phyloP scores from a whole-genome alignment of 1,140 invertebrate species.

The Hetaerina americana region DNA sequence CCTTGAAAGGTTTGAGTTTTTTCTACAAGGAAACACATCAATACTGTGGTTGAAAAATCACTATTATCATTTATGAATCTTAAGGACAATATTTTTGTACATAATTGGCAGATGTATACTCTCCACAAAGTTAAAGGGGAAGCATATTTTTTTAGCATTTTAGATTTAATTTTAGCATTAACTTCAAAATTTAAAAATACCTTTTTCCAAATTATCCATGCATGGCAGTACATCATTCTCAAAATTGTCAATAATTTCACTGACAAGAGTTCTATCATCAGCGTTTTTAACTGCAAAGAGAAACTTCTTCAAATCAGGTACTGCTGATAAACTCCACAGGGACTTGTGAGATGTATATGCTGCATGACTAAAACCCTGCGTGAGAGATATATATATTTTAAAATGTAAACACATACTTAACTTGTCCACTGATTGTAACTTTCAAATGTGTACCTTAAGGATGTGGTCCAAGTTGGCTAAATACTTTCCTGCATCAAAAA shows the following conservation, averaged over 20 bases:
- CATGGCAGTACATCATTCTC: constrained; percentile 43
- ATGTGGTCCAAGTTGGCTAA: constrained; percentile 49
- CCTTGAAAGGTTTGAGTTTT: too few species aligned
- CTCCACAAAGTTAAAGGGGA: too few species aligned
- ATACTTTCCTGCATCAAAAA: constrained; percentile 55
- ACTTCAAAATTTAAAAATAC: too few species aligned
- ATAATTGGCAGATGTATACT: too few species aligned
- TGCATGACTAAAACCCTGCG: constrained; percentile 48
- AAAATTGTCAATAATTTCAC: constrained; percentile 52
- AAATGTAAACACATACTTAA: constrained; percentile 9
- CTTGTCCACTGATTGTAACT: neutral
- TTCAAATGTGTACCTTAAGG: constrained; percentile 37
- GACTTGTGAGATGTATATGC: constrained; percentile 46
- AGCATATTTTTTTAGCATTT: too few species aligned
- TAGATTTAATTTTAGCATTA: too few species aligned
- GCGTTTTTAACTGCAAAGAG: constrained; percentile 48
- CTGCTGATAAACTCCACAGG: constrained; percentile 56
- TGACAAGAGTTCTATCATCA: constrained; percentile 39
- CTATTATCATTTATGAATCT: too few species aligned
- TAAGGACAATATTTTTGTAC: too few species aligned
- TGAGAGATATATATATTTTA: constrained; percentile 18
- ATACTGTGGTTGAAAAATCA: too few species aligned
- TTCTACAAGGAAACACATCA: too few species aligned
- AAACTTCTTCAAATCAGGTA: constrained; percentile 55
- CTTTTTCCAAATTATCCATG: constrained; percentile 39